Conservation (phyloP, 2,888 invertebrate species). For the Xestia sexstrigata region DNA sequence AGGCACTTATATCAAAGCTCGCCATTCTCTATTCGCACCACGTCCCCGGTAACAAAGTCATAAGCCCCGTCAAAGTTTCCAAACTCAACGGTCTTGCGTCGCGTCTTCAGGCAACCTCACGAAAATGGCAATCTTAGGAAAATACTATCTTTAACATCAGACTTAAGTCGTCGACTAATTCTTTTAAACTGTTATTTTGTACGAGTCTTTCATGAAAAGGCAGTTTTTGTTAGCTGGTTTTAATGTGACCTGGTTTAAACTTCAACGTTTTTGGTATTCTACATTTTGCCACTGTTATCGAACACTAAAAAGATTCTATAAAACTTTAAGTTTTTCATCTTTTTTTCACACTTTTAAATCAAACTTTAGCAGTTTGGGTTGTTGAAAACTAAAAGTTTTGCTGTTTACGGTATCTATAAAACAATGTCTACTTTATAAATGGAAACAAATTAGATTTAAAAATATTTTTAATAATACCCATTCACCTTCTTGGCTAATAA, state of each 20-base stretch:
- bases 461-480: not conserved
- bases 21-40: slow-evolving; percentile 59
- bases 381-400: not conserved
- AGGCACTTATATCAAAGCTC: slow-evolving; percentile 51
- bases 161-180: slow-evolving; percentile 42
- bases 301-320: not conserved
- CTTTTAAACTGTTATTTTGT: slow-evolving; percentile 36
- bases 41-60: slow-evolving; percentile 69
- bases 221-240: slow-evolving; percentile 13
- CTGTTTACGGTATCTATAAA: not conserved
- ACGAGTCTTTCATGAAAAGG: not conserved
- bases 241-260: not conserved
- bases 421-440: not conserved
- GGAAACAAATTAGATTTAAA: not conserved
- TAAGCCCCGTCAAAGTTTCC: slow-evolving; percentile 70
- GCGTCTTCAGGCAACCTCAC: slow-evolving; percentile 48
- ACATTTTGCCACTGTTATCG: not conserved
- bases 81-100: slow-evolving; percentile 54
- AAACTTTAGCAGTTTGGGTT: not conserved
- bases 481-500: not conserved
- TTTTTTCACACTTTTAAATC: not conserved
- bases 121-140: slow-evolving; percentile 59
- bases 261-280: slow-evolving; percentile 3
- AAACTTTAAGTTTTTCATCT: not conserved
- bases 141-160: slow-evolving; percentile 53